A percentile compares a stretch with the other conserved stretches of the same genome.
These are phyloP conservation scores for Platorchestia sp. DNA, from an alignment of 1,140 invertebrate species.

Conservation along the genomic window DNA sequence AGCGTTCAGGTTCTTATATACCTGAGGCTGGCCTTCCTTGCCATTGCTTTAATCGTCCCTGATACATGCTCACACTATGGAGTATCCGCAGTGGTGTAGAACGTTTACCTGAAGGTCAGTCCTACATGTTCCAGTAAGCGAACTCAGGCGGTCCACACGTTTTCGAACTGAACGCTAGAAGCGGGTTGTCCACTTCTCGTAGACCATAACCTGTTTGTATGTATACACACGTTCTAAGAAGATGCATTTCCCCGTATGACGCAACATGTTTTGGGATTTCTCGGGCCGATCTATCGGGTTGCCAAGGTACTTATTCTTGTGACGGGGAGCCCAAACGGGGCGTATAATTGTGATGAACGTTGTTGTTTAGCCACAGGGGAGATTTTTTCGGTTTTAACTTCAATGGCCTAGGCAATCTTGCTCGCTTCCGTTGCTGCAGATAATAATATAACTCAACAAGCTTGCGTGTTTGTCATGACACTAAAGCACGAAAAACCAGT, in stretches of 20 bases:
- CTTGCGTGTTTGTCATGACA: background rate
- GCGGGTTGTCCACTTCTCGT: background rate
- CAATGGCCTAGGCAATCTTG: background rate
- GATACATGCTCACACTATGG: background rate
- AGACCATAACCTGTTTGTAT: background rate
- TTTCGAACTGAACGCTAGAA: background rate
- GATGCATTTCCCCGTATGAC: background rate
- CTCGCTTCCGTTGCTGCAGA: background rate
- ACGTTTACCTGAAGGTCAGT: conserved; percentile 22
- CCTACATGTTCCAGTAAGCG: background rate
- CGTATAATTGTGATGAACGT: too few species aligned
- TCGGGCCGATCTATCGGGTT: background rate
- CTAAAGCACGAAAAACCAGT: background rate
- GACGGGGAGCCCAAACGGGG: too few species aligned
- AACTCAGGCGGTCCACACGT: background rate
- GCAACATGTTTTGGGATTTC: background rate
- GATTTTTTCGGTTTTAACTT: background rate
- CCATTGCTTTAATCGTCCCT: background rate
- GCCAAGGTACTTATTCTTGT: background rate
- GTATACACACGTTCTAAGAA: background rate
- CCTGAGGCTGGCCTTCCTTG: background rate
- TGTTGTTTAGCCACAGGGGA: background rate
- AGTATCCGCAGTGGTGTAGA: background rate
- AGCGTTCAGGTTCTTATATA: background rate
- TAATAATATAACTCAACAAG: background rate